Evolutionary conservation across 2,888 invertebrate genomes (phyloP), one percentile per base, ranked within the genome.

Genomic region (Eupithecia inturbata): DNA sequence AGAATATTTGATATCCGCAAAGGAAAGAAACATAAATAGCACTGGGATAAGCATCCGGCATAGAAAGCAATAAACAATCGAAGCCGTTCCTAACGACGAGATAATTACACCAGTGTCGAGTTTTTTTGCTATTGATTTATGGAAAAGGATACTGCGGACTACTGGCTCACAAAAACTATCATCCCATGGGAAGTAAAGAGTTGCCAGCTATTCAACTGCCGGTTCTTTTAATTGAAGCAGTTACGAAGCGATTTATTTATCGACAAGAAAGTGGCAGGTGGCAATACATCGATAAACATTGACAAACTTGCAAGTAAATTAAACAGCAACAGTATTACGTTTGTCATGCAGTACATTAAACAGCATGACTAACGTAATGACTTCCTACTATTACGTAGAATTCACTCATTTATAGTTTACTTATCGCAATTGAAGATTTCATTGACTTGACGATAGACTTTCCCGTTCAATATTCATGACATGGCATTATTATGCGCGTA

Each of bases 21-120:
- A 80, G 81, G 81, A 82, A 82, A 74, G 71, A 80, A 80, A 72
- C 71, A 77, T 81, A 83, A 85, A 87, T 80, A 85, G 84, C 83
- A 87, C 73, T 72, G 68, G n/a, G 28, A 28, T 70, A 75, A 83
- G 89, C 91, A 92, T 92, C 91, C 91, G 90, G 87, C 84, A 82
- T 82, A 83, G 84, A 87, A 89, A 82, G 88, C 89, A 89, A 93
- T 91, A 92, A 92, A 92, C 90, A 91, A 91, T 91, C 88, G 89
- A 89, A 88, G 83, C 85, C 87, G 87, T 88, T 86, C 85, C 84
- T 84, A 85, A 85, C 86, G 87, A 84, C 85, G 84, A 88, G 87
- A 89, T 91, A 91, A 91, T 91, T 90, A 89, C 86, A 75, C 79
- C 79, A 80, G 81, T 80, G 74, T 73, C 76, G 78, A 84, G 82